A percentile compares a stretch with the other conserved stretches of the same genome.
These are phyloP conservation scores for Calidris pygmaea DNA, from an alignment of 2,113 vertebrate species.

Conservation along the genomic window DNA sequence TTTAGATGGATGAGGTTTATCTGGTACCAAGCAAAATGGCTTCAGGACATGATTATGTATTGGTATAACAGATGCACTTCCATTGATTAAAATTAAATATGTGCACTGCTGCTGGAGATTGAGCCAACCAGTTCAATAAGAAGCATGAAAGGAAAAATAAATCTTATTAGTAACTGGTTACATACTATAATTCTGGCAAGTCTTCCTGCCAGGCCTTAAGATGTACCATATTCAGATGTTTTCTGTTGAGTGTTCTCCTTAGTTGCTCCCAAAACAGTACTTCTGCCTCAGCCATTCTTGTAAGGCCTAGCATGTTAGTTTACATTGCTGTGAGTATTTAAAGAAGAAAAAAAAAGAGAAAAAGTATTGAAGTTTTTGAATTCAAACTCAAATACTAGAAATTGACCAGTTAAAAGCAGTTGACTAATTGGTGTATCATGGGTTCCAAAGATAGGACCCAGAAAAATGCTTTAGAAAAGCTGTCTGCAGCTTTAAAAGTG, in stretches of 20 bases:
- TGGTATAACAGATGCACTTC: not conserved
- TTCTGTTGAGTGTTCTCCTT: not conserved
- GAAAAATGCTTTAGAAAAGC: not conserved
- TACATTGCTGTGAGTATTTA: not conserved
- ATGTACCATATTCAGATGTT: not conserved
- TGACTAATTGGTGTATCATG: not conserved
- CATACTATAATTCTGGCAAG: not conserved
- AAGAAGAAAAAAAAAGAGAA: not conserved
- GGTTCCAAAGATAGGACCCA: not conserved
- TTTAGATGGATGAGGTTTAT: not conserved
- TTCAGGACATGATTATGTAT: not conserved
- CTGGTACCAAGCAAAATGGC: not conserved
- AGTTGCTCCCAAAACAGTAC: not conserved
- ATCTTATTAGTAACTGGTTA: not conserved
- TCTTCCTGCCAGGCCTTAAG: not conserved
- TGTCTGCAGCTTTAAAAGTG: not conserved
- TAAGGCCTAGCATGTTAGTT: not conserved
- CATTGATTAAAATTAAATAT: constrained; percentile 2
- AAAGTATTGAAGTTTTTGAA: not conserved
- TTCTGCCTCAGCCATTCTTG: not conserved
- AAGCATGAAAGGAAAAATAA: not conserved
- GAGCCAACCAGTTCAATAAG: constrained; percentile 8
- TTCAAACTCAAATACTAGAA: not conserved
- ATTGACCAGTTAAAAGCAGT: not conserved
- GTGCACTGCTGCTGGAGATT: not conserved